Evolutionary conservation across 1,140 invertebrate genomes (phyloP).

Genomic region (Hesperophylax magnus): DNA sequence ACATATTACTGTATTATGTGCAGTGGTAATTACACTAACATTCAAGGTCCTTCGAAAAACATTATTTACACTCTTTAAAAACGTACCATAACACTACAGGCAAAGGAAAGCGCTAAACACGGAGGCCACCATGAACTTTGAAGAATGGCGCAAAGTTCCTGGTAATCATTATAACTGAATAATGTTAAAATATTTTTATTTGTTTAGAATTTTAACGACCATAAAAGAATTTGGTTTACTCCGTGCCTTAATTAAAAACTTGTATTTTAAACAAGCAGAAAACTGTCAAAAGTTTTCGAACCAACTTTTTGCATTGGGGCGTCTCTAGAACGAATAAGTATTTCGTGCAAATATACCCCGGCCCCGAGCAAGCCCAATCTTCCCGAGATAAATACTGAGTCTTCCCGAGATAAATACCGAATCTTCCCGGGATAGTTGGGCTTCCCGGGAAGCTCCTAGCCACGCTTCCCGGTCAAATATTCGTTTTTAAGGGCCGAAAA

Average conservation of each 20-base stretch:
- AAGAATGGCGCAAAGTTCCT: too few species aligned
- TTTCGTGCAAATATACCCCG: conserved; percentile 45
- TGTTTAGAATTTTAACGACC: conserved; percentile 33
- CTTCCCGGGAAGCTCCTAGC: too few species aligned
- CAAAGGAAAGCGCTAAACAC: too few species aligned
- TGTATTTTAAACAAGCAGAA: conserved; percentile 7
- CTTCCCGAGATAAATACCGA: background rate
- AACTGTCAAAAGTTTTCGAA: conserved; percentile 4
- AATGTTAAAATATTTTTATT: conserved; percentile 34
- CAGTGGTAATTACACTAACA: too few species aligned
- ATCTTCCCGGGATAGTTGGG: too few species aligned
- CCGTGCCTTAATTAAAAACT: conserved; percentile 13
- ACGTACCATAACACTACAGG: too few species aligned
- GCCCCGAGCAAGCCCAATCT: conserved; percentile 4
- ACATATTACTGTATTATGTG: too few species aligned
- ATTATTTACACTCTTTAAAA: too few species aligned
- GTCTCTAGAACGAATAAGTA: conserved; percentile 46
- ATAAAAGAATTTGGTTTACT: conserved; percentile 24
- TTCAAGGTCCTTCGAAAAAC: too few species aligned
- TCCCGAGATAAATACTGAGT: background rate
- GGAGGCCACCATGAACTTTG: too few species aligned
- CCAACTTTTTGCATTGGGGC: conserved; percentile 47
- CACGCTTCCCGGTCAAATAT: background rate
- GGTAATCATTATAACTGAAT: conserved; percentile 24
- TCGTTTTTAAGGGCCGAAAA: conserved; percentile 14